Evolutionary conservation across 2,797 vertebrate genomes (phyloP).

Genomic region (Peromyscus eremicus): DNA sequence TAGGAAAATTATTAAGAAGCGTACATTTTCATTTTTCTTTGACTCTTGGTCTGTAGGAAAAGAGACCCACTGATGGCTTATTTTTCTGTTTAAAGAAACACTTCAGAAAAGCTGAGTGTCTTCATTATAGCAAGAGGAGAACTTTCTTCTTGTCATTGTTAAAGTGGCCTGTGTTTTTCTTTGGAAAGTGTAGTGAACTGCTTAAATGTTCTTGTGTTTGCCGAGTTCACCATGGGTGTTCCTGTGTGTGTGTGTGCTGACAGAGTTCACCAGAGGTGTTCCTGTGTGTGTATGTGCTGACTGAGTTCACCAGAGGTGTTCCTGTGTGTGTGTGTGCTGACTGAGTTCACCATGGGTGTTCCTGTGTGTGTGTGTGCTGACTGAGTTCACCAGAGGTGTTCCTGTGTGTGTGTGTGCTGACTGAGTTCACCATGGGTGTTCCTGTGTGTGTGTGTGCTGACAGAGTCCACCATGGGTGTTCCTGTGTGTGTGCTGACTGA

Average conservation of each 20-base stretch:
- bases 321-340: not conserved
- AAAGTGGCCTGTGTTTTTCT: not conserved
- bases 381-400: not conserved
- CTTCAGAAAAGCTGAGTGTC: not conserved
- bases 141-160: not conserved
- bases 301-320: too few species aligned
- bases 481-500: not conserved
- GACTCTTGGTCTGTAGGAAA: not conserved
- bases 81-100: not conserved
- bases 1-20: constrained; percentile 40
- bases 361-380: not conserved
- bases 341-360: too few species aligned
- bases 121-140: constrained; percentile 27
- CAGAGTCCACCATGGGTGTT: not conserved
- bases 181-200: not conserved
- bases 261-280: not conserved
- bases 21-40: constrained; percentile 37
- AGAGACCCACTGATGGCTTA: not conserved
- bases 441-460: not conserved
- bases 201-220: not conserved
- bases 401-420: not conserved
- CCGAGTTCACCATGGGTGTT: too few species aligned
- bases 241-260: not conserved
- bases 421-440: too few species aligned
- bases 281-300: not conserved